A percentile compares a stretch with the other conserved stretches of the same genome.
Conservation (phyloP, 2,888 invertebrate genomes). For the Drosophila aldrichi region DNA sequence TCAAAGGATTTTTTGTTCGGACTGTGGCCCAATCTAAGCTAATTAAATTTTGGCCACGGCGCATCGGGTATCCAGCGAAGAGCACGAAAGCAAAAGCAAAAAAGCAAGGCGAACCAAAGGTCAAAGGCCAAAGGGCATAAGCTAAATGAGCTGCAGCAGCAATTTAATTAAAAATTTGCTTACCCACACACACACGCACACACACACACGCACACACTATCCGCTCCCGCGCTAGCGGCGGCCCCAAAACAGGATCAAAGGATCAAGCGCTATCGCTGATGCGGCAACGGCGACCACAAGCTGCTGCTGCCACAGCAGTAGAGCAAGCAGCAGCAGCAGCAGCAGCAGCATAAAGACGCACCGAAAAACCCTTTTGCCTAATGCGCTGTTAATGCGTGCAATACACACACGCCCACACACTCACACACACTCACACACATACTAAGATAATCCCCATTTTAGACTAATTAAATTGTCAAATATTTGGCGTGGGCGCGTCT, state of each 20-base stretch:
- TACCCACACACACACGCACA: neutral
- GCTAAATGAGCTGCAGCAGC: conserved; percentile 60
- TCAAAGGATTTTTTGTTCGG: conserved; percentile 57
- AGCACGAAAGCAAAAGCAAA: conserved; percentile 16
- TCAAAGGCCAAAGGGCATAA: conserved; percentile 42
- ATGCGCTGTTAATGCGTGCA: conserved; percentile 42
- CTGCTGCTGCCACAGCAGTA: conserved; percentile 40
- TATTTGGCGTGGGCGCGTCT: conserved; percentile 67
- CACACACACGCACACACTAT: neutral
- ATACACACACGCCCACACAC: conserved; percentile 20
- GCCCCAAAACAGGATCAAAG: conserved; percentile 56
- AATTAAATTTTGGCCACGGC: conserved; percentile 72
- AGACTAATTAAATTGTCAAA: conserved; percentile 85
- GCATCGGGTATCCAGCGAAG: conserved; percentile 24
- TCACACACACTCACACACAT: conserved; percentile 5
- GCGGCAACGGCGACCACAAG: conserved; percentile 74
- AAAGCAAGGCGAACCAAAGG: conserved; percentile 35
- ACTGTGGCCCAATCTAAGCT: conserved; percentile 69
- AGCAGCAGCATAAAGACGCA: conserved; percentile 1
- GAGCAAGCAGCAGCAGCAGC: neutral
- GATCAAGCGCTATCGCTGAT: conserved; percentile 71
- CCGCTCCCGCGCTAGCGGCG: neutral
- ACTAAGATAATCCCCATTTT: conserved; percentile 79
- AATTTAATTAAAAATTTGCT: conserved; percentile 72
- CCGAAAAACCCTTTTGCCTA: conserved; percentile 15